Base-by-base conservation (phyloP, 2,888 invertebrate genomes). In the Gastrophysa polygoni region DNA sequence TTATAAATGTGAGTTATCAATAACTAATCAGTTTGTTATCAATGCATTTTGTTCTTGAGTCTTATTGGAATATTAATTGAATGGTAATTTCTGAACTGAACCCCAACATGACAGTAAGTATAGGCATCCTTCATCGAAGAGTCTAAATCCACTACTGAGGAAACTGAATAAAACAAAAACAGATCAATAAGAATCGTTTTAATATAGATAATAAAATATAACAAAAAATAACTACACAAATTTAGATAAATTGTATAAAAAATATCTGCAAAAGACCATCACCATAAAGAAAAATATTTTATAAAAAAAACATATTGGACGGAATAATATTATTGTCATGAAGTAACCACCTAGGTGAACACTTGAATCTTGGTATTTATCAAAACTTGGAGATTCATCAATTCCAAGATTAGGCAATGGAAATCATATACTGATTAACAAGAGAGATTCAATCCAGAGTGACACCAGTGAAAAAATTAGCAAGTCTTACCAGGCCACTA, bases 401-500 rank as follows among this genome's bases (percentile, higher is more conserved):
- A 50, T n/a, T n/a, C n/a, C n/a, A n/a, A n/a, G n/a, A n/a, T n/a
- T n/a, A n/a, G n/a, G n/a, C n/a, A n/a, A n/a, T n/a, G n/a, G n/a
- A n/a, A n/a, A n/a, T n/a, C 50, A 54, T 56, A 58, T 55, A 54
- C 46, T 16, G 21, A 24, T 43, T 38, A 34, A 57, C 49, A 34
- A 34, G 47, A 49, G 20, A 29, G n/a, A 60, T 24, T 69, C 67
- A 76, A 68, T 80, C 78, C 60, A 77, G 67, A 60, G 75, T 78
- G 57, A 77, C 75, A 61, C 79, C 80, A 52, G 78, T 80, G 76
- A 81, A 81, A 75, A 81, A 81, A 73, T 82, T 81, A 60, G 79
- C 76, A 66, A 79, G 84, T 84, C 90, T 89, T 90, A 93, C 93
- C 91, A 93, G 84, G 80, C 90, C 89, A 83, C 88, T 88, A 67